A percentile compares a stretch with the other conserved stretches of the same genome.
Conservation (phyloP, 2,113 vertebrate species). For the Castor canadensis region DNA sequence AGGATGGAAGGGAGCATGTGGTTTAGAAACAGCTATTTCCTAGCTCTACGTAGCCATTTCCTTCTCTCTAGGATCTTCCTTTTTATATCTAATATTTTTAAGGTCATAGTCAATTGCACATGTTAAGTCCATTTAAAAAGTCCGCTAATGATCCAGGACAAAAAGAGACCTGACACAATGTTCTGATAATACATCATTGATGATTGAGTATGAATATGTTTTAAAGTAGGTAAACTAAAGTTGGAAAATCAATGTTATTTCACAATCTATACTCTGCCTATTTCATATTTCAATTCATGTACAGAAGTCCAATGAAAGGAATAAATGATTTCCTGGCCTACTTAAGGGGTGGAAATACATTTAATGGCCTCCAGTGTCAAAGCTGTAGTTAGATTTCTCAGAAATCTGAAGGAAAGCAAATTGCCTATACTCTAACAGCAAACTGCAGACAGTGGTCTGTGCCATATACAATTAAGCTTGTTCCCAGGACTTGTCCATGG, state of each 20-base stretch:
- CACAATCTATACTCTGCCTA: neutral
- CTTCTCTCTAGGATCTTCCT: neutral
- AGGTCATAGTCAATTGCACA: neutral
- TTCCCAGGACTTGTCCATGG: neutral
- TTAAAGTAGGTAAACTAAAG: constrained; percentile 17
- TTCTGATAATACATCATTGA: neutral
- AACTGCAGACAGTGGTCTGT: neutral
- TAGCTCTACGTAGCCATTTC: neutral
- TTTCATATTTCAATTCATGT: constrained; percentile 14
- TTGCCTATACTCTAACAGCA: neutral
- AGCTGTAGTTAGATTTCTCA: constrained; percentile 39
- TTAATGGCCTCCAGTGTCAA: constrained; percentile 39
- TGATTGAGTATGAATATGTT: neutral
- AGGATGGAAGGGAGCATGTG: neutral
- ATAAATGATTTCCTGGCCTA: constrained; percentile 39
- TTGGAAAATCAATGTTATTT: constrained; percentile 52
- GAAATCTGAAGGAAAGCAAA: constrained; percentile 39
- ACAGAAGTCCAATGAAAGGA: constrained; percentile 19
- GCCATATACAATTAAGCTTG: neutral
- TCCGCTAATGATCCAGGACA: neutral
- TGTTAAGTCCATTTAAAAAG: neutral
- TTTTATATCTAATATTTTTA: neutral
- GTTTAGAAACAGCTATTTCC: neutral
- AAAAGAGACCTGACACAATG: neutral
- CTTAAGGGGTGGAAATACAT: constrained; percentile 42